Base-by-base conservation (phyloP, 2,797 vertebrate genomes). In the Enteromius trimaculatus region DNA sequence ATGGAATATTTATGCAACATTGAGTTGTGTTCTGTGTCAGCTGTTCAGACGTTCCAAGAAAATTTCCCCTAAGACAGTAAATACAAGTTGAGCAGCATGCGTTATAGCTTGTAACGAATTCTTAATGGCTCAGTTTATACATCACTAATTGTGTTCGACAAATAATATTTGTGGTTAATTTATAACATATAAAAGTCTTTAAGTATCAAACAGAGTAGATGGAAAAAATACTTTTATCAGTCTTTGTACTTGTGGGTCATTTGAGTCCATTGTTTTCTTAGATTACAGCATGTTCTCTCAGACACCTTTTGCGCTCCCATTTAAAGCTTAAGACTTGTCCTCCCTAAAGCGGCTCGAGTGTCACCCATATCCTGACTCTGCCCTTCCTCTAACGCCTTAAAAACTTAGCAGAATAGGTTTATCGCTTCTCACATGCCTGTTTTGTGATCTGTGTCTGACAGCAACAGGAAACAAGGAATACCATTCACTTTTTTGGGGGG, bases 1-100 rank as follows among this genome's bases (percentile, higher is more conserved):
- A 39, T 65, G 71, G 44, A 66, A 8, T 90, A 90, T 91, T 90
- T 89, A 89, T 88, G 58, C 90, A 91, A 91, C 89, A 89, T 65
- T 65, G 74, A 51, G 19, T 0, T 65, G 11, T 19, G 47, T 89
- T 86, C 84, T 86, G 69, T 87, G 16, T 88, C 87, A 85, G 84
- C 72, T 81, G 68, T 55, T 81, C 23, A 21, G 14, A 74, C 10
- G 17, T 74, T 79, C 42, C 68, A 78, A 72, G 55, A 62, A 64
- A 72, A 42, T 60, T 60, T 39, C 5, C 29, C 16, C 16, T 7
- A 3, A 23, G 14, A 47, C 55, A 16, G 42, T 37, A 29, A 49
- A 66, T 65, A 55, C 42, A 82, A 68, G 31, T 76, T 55, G 7
- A 76, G 37, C 31, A 2, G 10, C 71, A 21, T 16, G 21, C 5